Base-by-base conservation (phyloP, 2,797 vertebrate species). In the Miichthys miiuy region DNA sequence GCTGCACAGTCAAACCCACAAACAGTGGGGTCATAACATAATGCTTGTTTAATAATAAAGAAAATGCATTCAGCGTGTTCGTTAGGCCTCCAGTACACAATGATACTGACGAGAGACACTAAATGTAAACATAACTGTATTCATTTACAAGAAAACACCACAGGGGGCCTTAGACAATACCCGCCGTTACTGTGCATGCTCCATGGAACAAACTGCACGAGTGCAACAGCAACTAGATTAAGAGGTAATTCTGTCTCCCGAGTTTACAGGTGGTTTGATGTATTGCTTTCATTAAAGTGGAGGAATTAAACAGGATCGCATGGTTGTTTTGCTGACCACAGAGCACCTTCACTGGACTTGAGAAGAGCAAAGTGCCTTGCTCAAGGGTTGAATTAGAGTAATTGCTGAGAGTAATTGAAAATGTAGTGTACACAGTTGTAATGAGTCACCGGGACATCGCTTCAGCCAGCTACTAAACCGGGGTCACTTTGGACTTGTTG, bases 251-350 rank as follows among this genome's bases (percentile, higher is more conserved):
- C 56, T 13, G 9, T 21, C 41, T 65, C 23, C 23, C 1, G 11
- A 55, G 34, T 56, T 55, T 72, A 55, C 63, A 76, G 46, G 56
- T 73, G 54, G 10, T 58, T 62, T 84, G 82, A 85, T 80, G 42
- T 48, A 81, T 88, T 27, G 34, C 70, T 79, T 87, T 84, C 72
- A 89, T 82, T 80, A 73, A 81, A 79, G 21, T 13, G 18, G 72
- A 69, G 68, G 41, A 74, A 68, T 72, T 66, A 80, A 63, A 44
- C 41, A 11, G 44, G 27, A 47, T 68, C 41, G 41, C 50, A 50
- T 21, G 21, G 50, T 63, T 55, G 17, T 75, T 82, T 72, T 65
- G 65, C 55, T 78, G 80, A 71, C 65, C 68, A 52, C 23, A 34
- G 34, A 51, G 48, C 48, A 21, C 44, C 50, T 34, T 44, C 6